Conservation (phyloP, 1,140 invertebrate species). For the Procambarus virginalis region DNA sequence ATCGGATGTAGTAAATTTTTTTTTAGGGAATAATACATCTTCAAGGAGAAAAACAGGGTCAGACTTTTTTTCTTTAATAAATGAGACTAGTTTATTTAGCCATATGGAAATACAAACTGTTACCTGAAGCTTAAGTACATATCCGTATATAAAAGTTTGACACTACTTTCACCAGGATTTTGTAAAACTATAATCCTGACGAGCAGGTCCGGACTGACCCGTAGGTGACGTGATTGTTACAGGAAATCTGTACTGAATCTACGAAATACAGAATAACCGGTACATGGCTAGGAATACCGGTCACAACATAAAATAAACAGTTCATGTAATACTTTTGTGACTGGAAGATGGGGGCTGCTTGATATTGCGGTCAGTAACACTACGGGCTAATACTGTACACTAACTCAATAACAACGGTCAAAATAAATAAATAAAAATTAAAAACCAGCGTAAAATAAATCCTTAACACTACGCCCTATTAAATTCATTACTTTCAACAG, state of each 20-base stretch:
- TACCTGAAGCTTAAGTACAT: conserved; percentile 22
- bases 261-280: conserved; percentile 23
- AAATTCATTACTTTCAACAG: conserved; percentile 26
- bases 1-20: background rate
- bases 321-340: conserved; percentile 25
- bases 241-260: background rate
- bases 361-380: conserved; percentile 19
- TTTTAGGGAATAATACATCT: background rate
- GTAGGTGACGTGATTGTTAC: conserved; percentile 9
- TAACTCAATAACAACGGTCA: conserved; percentile 37
- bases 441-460: conserved; percentile 27
- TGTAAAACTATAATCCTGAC: conserved; percentile 43
- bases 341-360: conserved; percentile 35
- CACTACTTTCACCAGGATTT: background rate
- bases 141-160: conserved; percentile 5
- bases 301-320: background rate
- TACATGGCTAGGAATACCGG: conserved; percentile 11
- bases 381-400: conserved; percentile 57
- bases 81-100: conserved; percentile 48
- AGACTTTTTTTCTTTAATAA: conserved; percentile 6
- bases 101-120: conserved; percentile 9
- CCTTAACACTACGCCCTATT: conserved; percentile 50
- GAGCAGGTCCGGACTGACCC: conserved; percentile 46
- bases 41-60: background rate
- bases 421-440: conserved; percentile 46